Evolutionary conservation across 1,140 invertebrate species (phyloP), one percentile per base, ranked within the genome.

Genomic region (Brachionus asplanchnoidis): DNA sequence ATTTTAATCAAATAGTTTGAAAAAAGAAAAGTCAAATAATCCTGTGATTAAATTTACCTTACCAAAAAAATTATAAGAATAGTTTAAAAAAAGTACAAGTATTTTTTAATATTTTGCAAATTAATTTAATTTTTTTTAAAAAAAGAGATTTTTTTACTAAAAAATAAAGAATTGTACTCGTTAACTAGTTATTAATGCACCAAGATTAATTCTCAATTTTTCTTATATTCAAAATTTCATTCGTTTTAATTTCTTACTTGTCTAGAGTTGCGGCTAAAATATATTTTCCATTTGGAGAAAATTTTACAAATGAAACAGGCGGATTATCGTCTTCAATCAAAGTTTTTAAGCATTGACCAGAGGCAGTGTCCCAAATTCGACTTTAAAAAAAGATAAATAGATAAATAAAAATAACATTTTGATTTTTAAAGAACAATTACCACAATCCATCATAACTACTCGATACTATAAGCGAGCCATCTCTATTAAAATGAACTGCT

Each of bases 251-350:
- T 44, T 87, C 88, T 88, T 87, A 91, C 91, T 98, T 99, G 89
- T 99, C 97, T 83, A 99, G 90, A 1, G 97, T 99, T 17, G 97
- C 97, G 6, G 97, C 96, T 77, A 99, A 90, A 85, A 99, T 99
- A 88, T 99, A 99, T 91, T 99, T 99, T 86, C 97, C 97, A 90
- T 99, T 99, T 0, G 98, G 98, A 56, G 97, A 99, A 91, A 99
- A 99, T 90, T 99, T 99, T 0, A 99, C 98, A 92, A 99, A 99
- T 8, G 97, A 99, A 20, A 99, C 97, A 12, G 98, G 97, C 12
- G 97, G 97, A 91, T 99, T 99, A 88, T 99, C 97, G 88, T 93
- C 92, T 89, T 98, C 95, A 86, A 90, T 90, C 40, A 90, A 90
- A 2, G 98, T 99, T 92, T 99, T 99, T 86, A 99, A 91, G 91